A percentile compares a stretch with the other conserved stretches of the same genome.
Evolutionary conservation across 2,113 vertebrate genomes (phyloP).

Genomic region (Tachysurus fulvidraco): DNA sequence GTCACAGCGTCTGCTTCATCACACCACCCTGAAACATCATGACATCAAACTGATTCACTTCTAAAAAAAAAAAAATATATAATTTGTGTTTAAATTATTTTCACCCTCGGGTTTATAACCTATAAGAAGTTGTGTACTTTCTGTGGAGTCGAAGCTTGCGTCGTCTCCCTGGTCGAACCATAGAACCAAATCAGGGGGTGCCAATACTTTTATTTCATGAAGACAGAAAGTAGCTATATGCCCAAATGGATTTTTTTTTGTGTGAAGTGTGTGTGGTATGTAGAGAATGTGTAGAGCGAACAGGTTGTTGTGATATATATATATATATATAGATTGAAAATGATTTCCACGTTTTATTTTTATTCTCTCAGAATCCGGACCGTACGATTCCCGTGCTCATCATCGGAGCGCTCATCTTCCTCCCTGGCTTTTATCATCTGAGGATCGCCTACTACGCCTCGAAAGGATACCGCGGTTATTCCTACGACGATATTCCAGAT

Average conservation of each 20-base stretch:
- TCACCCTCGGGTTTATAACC: neutral
- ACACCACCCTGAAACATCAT: no score
- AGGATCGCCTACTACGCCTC: conserved; percentile 94
- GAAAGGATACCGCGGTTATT: conserved; percentile 93
- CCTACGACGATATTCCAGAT: conserved; percentile 95
- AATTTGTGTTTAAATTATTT: neutral
- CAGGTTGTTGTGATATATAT: no score
- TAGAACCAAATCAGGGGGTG: neutral
- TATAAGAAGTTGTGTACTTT: neutral
- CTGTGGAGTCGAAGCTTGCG: neutral
- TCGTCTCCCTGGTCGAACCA: neutral
- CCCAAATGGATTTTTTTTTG: neutral
- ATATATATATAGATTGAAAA: neutral
- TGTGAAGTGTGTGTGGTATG: neutral
- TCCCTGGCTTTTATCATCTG: conserved; percentile 94
- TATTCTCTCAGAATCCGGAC: conserved; percentile 80
- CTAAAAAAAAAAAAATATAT: neutral
- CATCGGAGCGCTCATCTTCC: conserved; percentile 91
- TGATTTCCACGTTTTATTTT: neutral
- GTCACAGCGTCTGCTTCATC: no score
- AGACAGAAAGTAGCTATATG: neutral
- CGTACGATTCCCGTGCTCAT: conserved; percentile 88
- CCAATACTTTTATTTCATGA: neutral
- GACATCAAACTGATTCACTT: neutral
- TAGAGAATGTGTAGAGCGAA: neutral